Base-by-base conservation (phyloP, 2,888 invertebrate genomes). In the Tachina fera region DNA sequence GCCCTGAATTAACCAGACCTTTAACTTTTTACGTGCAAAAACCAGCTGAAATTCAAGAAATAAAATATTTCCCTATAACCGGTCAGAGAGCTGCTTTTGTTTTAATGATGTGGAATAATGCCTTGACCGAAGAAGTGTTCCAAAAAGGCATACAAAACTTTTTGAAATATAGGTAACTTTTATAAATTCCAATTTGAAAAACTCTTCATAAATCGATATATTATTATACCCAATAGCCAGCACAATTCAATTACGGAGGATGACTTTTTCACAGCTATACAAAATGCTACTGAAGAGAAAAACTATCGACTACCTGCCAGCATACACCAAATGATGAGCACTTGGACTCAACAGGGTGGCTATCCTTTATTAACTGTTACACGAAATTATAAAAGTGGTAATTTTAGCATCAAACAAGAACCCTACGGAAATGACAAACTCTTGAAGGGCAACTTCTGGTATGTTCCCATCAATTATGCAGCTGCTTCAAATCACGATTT, bases 61-160 rank as follows among this genome's bases (percentile, higher is more conserved):
- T 87, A 31, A 31, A 6, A 31, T 6, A 31, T 96, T 96, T 14
- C 97, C 97, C 88, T 97, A 97, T 90, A 94, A 95, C 97, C 0
- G 98, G 98, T 91, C 95, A 95, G 51, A 98, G 98, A 95, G 96
- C 97, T 13, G 96, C 97, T 13, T 96, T 97, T 0, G 91, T 92
- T 4, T 67, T 92, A 16, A 84, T 89, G 82, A 92, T 92, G 92
- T 92, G 91, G 91, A 89, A 91, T 45, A 74, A 90, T 76, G 92
- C 92, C 0, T 53, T 92, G 14, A 90, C 90, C 63, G 89, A 92
- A 47, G 84, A 79, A 16, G 89, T 92, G 13, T 92, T 31, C 31
- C 31, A 31, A 31, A 31, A 31, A 4, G 92, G 91, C 70, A 88
- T 92, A 11, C 88, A 91, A 84, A 91, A 90, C 76, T 92, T 91